These are phyloP conservation scores for Oenanthe melanoleuca DNA, from an alignment of 2,113 vertebrate genomes.

Conservation along the genomic window DNA sequence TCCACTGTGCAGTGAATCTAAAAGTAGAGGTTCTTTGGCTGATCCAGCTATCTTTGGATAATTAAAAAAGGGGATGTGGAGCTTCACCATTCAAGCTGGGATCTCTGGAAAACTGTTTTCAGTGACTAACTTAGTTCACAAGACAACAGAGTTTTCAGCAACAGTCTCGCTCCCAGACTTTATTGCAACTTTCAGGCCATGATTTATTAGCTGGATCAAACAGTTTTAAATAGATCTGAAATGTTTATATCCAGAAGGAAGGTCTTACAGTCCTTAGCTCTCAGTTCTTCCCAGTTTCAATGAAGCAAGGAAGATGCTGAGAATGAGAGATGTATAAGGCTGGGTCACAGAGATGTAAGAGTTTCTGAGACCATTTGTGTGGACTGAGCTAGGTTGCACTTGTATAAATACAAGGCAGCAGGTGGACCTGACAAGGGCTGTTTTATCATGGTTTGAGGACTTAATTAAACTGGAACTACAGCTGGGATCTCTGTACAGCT, in stretches of 20 bases:
- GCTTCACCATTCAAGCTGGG: not conserved
- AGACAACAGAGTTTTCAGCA: not conserved
- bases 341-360: not conserved
- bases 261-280: not conserved
- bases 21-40: not conserved
- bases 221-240: not conserved
- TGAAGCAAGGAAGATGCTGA: not conserved
- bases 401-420: not conserved
- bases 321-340: not conserved
- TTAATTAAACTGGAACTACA: not conserved
- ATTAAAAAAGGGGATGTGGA: not conserved
- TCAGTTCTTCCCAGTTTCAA: not conserved
- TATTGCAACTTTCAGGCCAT: not conserved
- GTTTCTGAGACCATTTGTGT: not conserved
- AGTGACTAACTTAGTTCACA: not conserved
- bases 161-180: not conserved
- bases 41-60: not conserved
- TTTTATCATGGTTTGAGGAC: not conserved
- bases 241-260: not conserved
- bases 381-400: not conserved
- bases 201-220: not conserved
- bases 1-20: not conserved
- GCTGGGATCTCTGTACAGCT: not conserved
- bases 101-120: not conserved
- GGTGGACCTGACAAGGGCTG: not conserved